A percentile compares a stretch with the other conserved stretches of the same genome.
phyloP scores from a whole-genome alignment of 2,888 invertebrate genomes.

The Antheraea assamensis region DNA sequence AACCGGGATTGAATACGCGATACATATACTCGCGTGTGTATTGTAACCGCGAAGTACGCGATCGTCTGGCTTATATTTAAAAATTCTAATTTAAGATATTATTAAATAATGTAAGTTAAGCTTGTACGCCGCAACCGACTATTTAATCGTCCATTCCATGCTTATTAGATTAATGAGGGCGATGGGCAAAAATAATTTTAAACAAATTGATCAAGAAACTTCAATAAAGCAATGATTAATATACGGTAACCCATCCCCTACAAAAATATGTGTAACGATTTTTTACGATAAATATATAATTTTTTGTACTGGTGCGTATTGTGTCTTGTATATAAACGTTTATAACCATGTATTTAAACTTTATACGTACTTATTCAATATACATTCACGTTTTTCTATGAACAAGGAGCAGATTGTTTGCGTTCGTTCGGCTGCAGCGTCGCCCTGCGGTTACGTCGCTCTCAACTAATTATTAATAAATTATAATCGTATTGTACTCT shows the following conservation, averaged over 20 bases:
- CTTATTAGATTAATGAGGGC: conserved; percentile 46
- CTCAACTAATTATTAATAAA: conserved; percentile 77
- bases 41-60: background rate
- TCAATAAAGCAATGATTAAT: background rate
- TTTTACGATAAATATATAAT: conserved; percentile 35
- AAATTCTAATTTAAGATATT: conserved; percentile 64
- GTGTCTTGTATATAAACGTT: conserved; percentile 53
- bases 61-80: conserved; percentile 56
- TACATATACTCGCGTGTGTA: conserved; percentile 41
- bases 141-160: conserved; percentile 64
- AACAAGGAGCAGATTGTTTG: conserved; percentile 32
- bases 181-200: conserved; percentile 3
- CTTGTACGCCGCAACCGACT: conserved; percentile 39
- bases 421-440: background rate
- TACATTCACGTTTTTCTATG: conserved; percentile 23
- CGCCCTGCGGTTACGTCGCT: background rate
- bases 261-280: conserved; percentile 32
- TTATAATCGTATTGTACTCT: conserved; percentile 78
- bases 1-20: conserved; percentile 66
- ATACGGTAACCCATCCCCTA: background rate
- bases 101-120: conserved; percentile 62
- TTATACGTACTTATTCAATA: conserved; percentile 43
- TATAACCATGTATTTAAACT: conserved; percentile 34
- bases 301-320: conserved; percentile 59
- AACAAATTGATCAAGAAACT: too few relatives aligned